These are phyloP conservation scores for Sphecodes monilicornis DNA, from an alignment of 2,888 invertebrate genomes.

Conservation along the genomic window DNA sequence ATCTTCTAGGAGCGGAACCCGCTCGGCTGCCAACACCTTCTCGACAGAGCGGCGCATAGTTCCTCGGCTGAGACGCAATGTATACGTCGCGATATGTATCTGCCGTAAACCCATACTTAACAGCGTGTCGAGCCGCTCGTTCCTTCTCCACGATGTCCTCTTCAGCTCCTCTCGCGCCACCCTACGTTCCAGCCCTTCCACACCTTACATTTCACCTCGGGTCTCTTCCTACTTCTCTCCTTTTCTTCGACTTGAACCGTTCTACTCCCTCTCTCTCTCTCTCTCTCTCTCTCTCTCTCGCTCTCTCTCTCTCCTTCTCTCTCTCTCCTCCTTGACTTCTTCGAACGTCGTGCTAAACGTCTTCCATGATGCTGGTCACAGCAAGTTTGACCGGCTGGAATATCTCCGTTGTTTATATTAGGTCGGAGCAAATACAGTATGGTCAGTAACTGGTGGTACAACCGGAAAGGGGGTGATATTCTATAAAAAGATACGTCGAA, in stretches of 20 bases:
- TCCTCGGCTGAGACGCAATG: slow-evolving; percentile 67
- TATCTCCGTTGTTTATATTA: neutral
- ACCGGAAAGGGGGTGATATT: neutral
- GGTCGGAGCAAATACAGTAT: neutral
- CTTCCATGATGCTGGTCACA: neutral
- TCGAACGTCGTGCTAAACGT: neutral
- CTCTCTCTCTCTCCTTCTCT: too few species aligned
- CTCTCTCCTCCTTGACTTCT: neutral
- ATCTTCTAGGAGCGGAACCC: slow-evolving; percentile 34
- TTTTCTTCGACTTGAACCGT: neutral
- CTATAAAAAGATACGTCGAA: too few species aligned
- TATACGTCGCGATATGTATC: slow-evolving; percentile 76
- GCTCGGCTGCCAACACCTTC: slow-evolving; percentile 61
- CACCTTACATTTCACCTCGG: slow-evolving; percentile 62
- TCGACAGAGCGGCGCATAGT: slow-evolving; percentile 64
- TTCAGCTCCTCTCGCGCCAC: slow-evolving; percentile 8
- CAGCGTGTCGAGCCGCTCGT: slow-evolving; percentile 72
- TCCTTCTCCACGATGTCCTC: slow-evolving; percentile 55
- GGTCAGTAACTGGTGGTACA: neutral
- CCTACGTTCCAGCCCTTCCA: slow-evolving; percentile 11
- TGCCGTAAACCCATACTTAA: slow-evolving; percentile 78
- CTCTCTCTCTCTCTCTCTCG: too few species aligned
- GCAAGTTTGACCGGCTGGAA: neutral
- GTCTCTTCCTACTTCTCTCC: slow-evolving; percentile 40
- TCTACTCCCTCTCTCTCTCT: neutral